Percentiles rank a stretch among this genome's conserved stretches.
These are phyloP conservation scores for Hestina assimilis DNA, from an alignment of 1,140 invertebrate genomes.

Conservation along the genomic window DNA sequence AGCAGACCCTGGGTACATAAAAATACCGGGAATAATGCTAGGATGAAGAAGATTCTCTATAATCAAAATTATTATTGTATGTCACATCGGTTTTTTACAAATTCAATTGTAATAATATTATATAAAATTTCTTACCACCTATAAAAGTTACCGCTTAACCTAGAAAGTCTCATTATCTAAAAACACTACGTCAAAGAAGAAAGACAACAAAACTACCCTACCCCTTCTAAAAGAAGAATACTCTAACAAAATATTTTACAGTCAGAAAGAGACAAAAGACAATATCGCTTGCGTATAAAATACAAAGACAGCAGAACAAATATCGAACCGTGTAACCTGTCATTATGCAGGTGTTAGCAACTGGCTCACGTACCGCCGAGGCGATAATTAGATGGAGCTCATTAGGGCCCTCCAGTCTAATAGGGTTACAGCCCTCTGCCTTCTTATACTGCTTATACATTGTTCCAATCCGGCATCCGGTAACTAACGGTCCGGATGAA, in stretches of 20 bases:
- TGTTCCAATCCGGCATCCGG: too few species aligned
- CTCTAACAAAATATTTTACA: neutral
- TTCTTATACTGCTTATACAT: too few species aligned
- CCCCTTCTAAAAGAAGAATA: neutral
- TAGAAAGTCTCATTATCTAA: too few species aligned
- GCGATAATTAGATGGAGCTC: constrained; percentile 49
- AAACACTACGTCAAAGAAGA: neutral
- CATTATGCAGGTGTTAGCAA: constrained; percentile 51
- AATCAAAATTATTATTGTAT: too few species aligned
- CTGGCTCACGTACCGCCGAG: constrained; percentile 34
- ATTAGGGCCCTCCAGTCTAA: constrained; percentile 41
- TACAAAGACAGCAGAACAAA: neutral
- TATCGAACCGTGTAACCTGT: constrained; percentile 13
- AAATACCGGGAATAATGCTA: too few species aligned
- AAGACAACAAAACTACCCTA: neutral
- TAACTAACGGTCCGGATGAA: too few species aligned
- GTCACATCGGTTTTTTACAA: too few species aligned
- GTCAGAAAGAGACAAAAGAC: neutral
- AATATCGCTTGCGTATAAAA: neutral
- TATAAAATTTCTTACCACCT: too few species aligned
- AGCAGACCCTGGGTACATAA: too few species aligned
- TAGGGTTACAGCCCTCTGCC: constrained; percentile 27
- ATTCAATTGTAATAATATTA: too few species aligned
- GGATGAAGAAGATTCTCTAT: too few species aligned
- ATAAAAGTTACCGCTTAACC: too few species aligned